Evolutionary conservation across 1,140 invertebrate species (phyloP), one percentile per base, ranked within the genome.

Genomic region (Arion vulgaris): DNA sequence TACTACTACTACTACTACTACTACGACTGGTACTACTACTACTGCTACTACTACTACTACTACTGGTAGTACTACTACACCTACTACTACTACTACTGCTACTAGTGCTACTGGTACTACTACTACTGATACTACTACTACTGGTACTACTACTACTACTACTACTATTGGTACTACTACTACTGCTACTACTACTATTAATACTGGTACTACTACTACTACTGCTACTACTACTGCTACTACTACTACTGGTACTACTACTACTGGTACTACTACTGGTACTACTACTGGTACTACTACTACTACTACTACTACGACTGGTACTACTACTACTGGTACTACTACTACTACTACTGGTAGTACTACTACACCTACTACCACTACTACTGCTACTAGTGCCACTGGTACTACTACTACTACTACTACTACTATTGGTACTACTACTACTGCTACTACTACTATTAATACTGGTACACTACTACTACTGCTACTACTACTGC

Each of bases 191-290:
- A 36, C 11, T 71, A 36, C 68, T 71, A 36, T 28, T 71, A 9
- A 1, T 71, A 36, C 68, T 71, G 17, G 15, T 75, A 75, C 73
- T 45, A 75, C 73, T 75, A 75, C 73, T 75, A 75, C 73, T 75
- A 45, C 73, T 75, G 5, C 73, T 75, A 75, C 73, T 75, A 75
- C 73, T 75, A 75, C 73, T 75, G 45, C 73, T 75, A 75, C 9
- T 75, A 75, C 73, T 75, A 51, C 73, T 75, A 51, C 73, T 75
- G 28, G 38, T 75, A 57, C 53, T 57, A 19, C 53, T 57, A 57
- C 53, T 57, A 5, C 53, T 57, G 23, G 9, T 57, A 57, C 53
- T 57, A 57, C 53, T 57, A 57, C 53, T 57, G 26, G 9, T 57
- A 19, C 53, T 57, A 19, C 53, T 19, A 57, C 26, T n/a, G 23